Evolutionary conservation across 2,797 vertebrate species (phyloP), one percentile per base, ranked within the genome.

Genomic region (Anguilla obscura): DNA sequence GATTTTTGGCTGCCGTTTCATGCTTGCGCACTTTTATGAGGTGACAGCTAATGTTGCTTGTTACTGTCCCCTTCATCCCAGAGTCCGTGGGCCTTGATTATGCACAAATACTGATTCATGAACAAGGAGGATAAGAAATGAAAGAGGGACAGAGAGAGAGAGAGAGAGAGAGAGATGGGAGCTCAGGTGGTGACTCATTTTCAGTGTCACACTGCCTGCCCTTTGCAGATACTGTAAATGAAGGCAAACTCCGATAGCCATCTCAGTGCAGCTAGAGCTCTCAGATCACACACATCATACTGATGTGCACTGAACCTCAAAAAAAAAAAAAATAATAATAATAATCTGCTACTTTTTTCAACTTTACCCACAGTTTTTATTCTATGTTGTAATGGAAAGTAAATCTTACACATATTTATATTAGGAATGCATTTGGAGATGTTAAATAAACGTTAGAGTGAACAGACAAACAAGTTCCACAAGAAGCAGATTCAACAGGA

Each of bases 1-100:
- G 74, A 60, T 86, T 50, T 87, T 89, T 71, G 40, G 58, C n/a
- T 27, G 21, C 5, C n/a, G 0, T 69, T 69, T 69, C n/a, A 27
- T n/a, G 7, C 24, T n/a, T 27, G 5, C 5, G 14, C 3, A 58
- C 16, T 16, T 58, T 58, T 58, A 58, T 58, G 14, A 58, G 16
- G 56, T 58, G 52, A 14, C 12, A 7, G 52, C 52, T 14, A 54
- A 54, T 54, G 52, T 54, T 9, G 9, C 52, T 54, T 2, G 40
- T 45, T 45, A 45, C 40, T 45, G 40, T 45, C 40, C 40, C 40
- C 40, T 45, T 45, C 40, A 45, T 45, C 40, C 40, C 40, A 45
- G 40, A 45, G 40, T 45, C 40, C 40, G 0, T 45, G 40, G 40
- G 40, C 40, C 40, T 45, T 45, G 40, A 45, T 45, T 45, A 45